A percentile compares a stretch with the other conserved stretches of the same genome.
phyloP scores from a whole-genome alignment of 2,113 vertebrate genomes.

The Panthera leo region DNA sequence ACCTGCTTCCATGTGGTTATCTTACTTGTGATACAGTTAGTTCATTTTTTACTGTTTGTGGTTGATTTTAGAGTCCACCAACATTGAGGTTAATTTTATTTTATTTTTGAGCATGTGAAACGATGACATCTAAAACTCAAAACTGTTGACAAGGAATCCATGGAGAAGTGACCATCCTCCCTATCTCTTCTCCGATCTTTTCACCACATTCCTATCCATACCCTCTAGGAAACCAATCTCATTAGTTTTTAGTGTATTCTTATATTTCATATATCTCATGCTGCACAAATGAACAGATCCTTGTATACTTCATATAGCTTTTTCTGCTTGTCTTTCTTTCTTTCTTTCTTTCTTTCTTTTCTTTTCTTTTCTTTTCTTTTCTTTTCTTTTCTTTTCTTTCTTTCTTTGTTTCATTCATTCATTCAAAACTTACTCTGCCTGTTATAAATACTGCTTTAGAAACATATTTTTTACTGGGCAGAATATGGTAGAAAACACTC shows the following conservation, averaged over 20 bases:
- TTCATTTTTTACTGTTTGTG: background rate
- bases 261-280: background rate
- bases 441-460: background rate
- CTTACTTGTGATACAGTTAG: background rate
- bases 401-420: no score
- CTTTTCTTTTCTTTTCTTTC: background rate
- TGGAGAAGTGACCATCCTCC: background rate
- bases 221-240: background rate
- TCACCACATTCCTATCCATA: background rate
- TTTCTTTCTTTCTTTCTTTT: no score
- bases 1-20: background rate
- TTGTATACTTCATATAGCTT: background rate
- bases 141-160: background rate
- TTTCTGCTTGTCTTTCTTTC: background rate
- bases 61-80: background rate
- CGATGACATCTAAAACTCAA: background rate
- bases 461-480: background rate
- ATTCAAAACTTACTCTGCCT: no score
- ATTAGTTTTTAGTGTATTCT: background rate
- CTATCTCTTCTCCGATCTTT: background rate
- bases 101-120: background rate
- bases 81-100: background rate
- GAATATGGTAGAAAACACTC: background rate
- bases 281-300: background rate
- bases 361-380: no score